phyloP scores from a whole-genome alignment of 2,797 vertebrate genomes.

The Rhinophrynus dorsalis region DNA sequence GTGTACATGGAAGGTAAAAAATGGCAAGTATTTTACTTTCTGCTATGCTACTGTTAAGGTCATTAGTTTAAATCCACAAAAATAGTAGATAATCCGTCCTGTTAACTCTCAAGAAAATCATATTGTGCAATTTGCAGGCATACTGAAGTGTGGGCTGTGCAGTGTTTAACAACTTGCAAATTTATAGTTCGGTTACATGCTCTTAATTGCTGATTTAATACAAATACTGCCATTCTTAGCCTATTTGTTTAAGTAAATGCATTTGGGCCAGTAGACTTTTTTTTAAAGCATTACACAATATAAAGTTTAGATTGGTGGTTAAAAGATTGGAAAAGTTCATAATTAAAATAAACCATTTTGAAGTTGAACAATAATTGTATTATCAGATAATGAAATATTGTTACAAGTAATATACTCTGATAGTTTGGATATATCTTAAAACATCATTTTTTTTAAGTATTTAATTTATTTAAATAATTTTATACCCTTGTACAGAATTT shows the following conservation, averaged over 20 bases:
- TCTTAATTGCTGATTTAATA: constrained; percentile 65
- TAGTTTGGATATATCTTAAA: constrained; percentile 7
- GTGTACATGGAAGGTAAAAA: constrained; percentile 74
- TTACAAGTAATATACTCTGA: background rate
- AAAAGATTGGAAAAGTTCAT: background rate
- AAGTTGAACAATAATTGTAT: background rate
- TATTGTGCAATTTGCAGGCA: constrained; percentile 81
- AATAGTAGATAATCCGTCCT: constrained; percentile 76
- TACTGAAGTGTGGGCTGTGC: constrained; percentile 74
- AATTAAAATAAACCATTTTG: background rate
- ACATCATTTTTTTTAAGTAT: background rate
- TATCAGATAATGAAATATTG: background rate
- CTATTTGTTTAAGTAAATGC: constrained; percentile 59
- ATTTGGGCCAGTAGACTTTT: constrained; percentile 58
- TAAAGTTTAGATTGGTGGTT: too few relatives aligned
- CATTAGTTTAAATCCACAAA: constrained; percentile 77
- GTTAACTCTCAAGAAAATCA: constrained; percentile 78
- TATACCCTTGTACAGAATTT: background rate
- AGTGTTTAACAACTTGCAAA: constrained; percentile 67
- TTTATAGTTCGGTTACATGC: constrained; percentile 68
- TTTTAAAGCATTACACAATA: too few relatives aligned
- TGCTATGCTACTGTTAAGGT: constrained; percentile 80
- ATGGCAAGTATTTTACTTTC: constrained; percentile 75
- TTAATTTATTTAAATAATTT: constrained; percentile 26
- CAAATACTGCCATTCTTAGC: constrained; percentile 56